Conservation (phyloP, 2,797 vertebrate species). For the Morelia viridis region DNA sequence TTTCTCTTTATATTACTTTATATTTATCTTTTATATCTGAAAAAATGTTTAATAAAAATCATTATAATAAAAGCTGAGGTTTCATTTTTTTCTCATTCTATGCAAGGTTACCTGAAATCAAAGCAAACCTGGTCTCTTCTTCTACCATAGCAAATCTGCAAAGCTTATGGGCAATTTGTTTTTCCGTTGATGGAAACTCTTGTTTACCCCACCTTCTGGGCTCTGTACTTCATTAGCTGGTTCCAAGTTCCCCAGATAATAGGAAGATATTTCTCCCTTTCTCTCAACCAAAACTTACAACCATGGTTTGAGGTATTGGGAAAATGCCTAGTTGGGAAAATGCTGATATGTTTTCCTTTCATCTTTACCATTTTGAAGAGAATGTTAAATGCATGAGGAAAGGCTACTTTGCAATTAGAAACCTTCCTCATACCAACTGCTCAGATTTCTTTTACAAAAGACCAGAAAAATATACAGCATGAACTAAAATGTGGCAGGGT, state of each 20-base stretch:
- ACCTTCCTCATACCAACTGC: neutral
- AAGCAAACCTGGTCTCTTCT: too few species aligned
- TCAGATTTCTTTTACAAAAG: neutral
- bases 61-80: too few species aligned
- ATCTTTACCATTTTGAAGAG: neutral
- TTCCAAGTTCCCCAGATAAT: neutral
- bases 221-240: neutral
- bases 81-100: too few species aligned
- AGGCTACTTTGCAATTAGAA: neutral
- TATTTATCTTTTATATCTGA: too few species aligned
- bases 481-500: neutral
- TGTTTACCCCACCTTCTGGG: neutral
- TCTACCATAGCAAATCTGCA: too few species aligned
- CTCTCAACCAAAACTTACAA: neutral
- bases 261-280: neutral
- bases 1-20: too few species aligned
- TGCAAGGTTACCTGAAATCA: too few species aligned
- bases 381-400: neutral
- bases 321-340: neutral
- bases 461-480: neutral
- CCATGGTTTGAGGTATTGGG: neutral
- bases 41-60: too few species aligned
- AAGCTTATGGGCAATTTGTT: too few species aligned
- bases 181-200: too few species aligned
- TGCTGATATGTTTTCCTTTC: neutral